Evolutionary conservation across 2,888 invertebrate genomes (phyloP), one percentile per base, ranked within the genome.

Genomic region (Archaeoteleia sp.): DNA sequence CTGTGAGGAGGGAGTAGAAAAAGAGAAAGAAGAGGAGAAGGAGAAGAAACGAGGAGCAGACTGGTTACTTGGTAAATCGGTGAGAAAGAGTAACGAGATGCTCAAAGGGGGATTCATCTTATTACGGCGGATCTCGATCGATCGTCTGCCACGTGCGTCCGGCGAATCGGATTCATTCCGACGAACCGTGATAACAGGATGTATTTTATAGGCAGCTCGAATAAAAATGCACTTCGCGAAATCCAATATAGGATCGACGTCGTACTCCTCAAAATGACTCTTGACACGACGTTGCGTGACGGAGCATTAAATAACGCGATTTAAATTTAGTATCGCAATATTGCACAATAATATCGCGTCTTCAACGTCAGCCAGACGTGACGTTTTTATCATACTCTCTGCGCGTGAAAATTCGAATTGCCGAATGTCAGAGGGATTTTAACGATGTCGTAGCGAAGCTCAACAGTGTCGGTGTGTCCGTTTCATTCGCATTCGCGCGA

Each of bases 91-190:
- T 34, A 12, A 10, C 43, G 10, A 13, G 54, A 54, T 51, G 40
- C 17, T 54, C 29, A 43, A 34, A 32, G 45, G 45, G 35, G 43
- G 54, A 53, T 55, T 63, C 57, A 68, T 74, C 71, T 75, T 70
- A 73, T 74, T 74, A 55, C 71, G 49, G n/a, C n/a, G n/a, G n/a
- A n/a, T n/a, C n/a, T n/a, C n/a, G n/a, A 55, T 58, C 48, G 70
- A 68, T 39, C 39, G 6, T 46, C 30, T 30, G 48, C 57, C 57
- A 57, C 46, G 57, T 57, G 57, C 48, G 46, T 46, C 8, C 9
- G 14, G 17, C n/a, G 15, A 2, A 9, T 2, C 30, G n/a, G 2
- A 9, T 2, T 30, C 20, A 39, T 13, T 25, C 7, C 32, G 15
- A 1, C 17, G 34, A 35, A 3, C 13, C 2, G 12, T 25, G 20